Conservation (phyloP, 2,888 invertebrate species). For the Diloba caeruleocephala region DNA sequence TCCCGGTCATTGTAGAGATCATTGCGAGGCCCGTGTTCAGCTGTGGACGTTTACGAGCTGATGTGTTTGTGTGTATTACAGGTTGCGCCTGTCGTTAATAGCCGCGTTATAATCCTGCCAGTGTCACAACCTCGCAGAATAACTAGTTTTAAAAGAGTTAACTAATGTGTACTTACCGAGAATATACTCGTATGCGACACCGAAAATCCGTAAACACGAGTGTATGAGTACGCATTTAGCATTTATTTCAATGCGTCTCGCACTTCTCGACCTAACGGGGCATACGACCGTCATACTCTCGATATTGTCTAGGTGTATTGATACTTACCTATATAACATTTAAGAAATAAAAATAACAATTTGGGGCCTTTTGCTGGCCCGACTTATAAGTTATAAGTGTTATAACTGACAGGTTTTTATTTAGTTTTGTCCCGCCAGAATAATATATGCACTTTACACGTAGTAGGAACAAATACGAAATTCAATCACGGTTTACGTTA, state of each 20-base stretch:
- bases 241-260: conserved; percentile 37
- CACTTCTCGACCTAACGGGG: conserved; percentile 61
- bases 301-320: conserved; percentile 29
- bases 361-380: too few species aligned
- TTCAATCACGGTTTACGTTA: neutral
- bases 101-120: conserved; percentile 26
- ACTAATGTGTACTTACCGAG: conserved; percentile 12
- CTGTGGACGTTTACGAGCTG: too few species aligned
- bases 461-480: neutral
- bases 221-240: conserved; percentile 43
- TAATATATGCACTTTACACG: too few species aligned
- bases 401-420: too few species aligned
- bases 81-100: neutral
- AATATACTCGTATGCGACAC: conserved; percentile 17
- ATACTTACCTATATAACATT: neutral
- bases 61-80: too few species aligned
- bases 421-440: too few species aligned
- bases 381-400: too few species aligned
- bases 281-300: conserved; percentile 58
- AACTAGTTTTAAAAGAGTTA: conserved; percentile 2
- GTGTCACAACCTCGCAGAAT: neutral
- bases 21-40: too few species aligned
- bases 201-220: conserved; percentile 25
- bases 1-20: too few species aligned
- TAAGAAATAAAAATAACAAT: neutral